These are phyloP conservation scores for Drosophila watanabei DNA, from an alignment of 1,140 invertebrate genomes.

Conservation along the genomic window DNA sequence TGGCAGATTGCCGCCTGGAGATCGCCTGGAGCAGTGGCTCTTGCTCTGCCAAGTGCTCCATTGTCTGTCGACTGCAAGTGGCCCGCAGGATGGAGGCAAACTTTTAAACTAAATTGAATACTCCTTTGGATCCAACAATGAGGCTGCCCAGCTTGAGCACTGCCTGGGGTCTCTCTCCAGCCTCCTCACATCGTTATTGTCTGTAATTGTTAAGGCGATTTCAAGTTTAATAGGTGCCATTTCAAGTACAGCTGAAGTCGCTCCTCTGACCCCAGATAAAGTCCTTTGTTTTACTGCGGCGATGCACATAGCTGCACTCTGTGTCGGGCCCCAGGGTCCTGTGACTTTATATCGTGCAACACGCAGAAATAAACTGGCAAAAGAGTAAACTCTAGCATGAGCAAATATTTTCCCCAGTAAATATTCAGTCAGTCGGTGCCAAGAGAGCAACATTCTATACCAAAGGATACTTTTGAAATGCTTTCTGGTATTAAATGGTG, in stretches of 20 bases:
- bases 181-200: conserved; percentile 38
- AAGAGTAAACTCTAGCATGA: not conserved
- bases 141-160: conserved; percentile 6
- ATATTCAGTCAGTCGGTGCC: conserved; percentile 14
- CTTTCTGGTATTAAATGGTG: conserved; percentile 5
- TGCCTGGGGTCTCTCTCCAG: not conserved
- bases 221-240: conserved; percentile 45
- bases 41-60: conserved; percentile 27
- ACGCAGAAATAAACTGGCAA: conserved; percentile 11
- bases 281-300: conserved; percentile 38
- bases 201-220: conserved; percentile 45
- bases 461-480: not conserved
- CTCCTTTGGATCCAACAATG: conserved; percentile 43
- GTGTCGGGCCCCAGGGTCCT: conserved; percentile 2
- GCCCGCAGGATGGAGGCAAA: conserved; percentile 34
- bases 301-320: conserved; percentile 17
- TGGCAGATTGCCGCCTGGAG: conserved; percentile 56
- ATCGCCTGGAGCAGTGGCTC: conserved; percentile 35
- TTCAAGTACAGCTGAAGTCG: conserved; percentile 9
- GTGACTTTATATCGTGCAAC: conserved; percentile 26
- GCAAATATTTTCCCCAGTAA: conserved; percentile 20
- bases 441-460: conserved; percentile 12
- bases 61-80: conserved; percentile 54
- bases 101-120: conserved; percentile 55
- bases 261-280: conserved; percentile 19